These are phyloP conservation scores for Rhodophaea formosa DNA, from an alignment of 2,888 invertebrate species.

Conservation along the genomic window DNA sequence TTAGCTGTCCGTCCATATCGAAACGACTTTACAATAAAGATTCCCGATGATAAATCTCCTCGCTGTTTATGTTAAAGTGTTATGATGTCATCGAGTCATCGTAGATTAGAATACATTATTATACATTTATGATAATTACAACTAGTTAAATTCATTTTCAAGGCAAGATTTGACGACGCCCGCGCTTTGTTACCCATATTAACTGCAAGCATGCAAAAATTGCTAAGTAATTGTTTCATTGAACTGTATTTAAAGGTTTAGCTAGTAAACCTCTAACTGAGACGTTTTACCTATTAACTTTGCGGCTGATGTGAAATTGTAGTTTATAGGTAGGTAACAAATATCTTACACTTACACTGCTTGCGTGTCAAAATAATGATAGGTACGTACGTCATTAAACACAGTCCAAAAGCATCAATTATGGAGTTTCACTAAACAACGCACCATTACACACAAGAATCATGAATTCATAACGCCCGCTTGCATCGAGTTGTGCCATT, in stretches of 20 bases:
- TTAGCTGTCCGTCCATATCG: background rate
- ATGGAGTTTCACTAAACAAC: conserved; percentile 10
- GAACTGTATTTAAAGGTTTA: no score
- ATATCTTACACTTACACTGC: background rate
- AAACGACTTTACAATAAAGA: background rate
- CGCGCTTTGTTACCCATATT: background rate
- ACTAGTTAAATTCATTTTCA: background rate
- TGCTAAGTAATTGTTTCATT: no score
- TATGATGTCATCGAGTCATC: conserved; percentile 7
- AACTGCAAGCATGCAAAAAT: no score
- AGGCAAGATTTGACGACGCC: conserved; percentile 4
- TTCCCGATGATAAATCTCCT: background rate
- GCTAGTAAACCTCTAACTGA: no score
- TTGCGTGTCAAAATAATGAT: conserved; percentile 9
- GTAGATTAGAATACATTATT: background rate
- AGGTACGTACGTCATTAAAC: background rate
- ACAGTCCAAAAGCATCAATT: background rate
- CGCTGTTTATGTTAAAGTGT: background rate
- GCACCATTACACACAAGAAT: conserved; percentile 1
- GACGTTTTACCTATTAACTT: no score
- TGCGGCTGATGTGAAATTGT: background rate
- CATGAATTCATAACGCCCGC: background rate
- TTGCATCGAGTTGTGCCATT: background rate
- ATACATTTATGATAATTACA: conserved; percentile 12
- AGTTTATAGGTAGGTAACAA: background rate